Percentiles rank a stretch among this genome's conserved stretches.
phyloP scores from a whole-genome alignment of 2,113 vertebrate species.

The Catagonus wagneri region DNA sequence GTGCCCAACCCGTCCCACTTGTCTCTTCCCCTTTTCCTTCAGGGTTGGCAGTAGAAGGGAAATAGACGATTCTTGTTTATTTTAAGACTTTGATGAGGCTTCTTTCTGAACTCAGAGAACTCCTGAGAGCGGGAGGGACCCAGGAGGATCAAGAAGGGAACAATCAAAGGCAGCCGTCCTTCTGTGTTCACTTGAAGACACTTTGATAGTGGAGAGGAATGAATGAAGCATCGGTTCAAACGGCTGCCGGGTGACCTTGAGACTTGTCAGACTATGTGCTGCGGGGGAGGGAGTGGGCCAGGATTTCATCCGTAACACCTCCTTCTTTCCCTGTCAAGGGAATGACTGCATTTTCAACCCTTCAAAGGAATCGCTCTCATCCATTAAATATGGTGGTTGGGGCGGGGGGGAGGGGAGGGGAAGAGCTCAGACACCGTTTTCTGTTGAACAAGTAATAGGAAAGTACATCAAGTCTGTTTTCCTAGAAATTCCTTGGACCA shows the following conservation, averaged over 20 bases:
- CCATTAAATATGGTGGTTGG: background rate
- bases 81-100: background rate
- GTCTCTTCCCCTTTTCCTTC: background rate
- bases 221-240: background rate
- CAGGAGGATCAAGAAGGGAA: background rate
- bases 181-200: background rate
- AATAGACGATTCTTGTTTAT: background rate
- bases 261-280: background rate
- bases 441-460: background rate
- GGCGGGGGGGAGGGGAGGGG: too few species aligned
- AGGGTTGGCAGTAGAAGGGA: background rate
- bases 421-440: background rate
- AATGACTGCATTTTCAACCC: background rate
- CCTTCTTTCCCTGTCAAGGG: background rate
- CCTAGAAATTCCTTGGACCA: background rate
- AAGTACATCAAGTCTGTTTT: background rate
- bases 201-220: background rate
- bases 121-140: background rate
- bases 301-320: background rate
- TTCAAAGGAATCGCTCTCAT: background rate
- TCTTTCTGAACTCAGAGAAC: background rate
- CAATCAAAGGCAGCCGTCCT: background rate
- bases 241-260: background rate
- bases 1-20: background rate
- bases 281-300: background rate